Conservation (phyloP, 2,113 vertebrate species). For the Crotophaga sulcirostris region DNA sequence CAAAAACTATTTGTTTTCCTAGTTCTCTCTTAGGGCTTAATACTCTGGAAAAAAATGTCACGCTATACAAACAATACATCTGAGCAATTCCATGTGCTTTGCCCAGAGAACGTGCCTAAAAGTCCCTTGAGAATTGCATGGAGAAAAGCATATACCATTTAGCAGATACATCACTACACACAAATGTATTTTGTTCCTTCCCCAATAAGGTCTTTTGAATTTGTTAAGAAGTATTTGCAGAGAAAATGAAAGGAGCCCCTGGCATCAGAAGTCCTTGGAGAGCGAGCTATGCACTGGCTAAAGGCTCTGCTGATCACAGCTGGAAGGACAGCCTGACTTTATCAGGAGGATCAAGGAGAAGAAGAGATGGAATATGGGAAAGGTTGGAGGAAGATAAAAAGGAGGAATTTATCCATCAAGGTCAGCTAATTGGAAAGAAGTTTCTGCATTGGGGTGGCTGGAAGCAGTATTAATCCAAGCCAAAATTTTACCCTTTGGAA, state of each 20-base stretch:
- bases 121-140: conserved; percentile 2
- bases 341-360: conserved; percentile 64
- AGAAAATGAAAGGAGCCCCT: conserved; percentile 65
- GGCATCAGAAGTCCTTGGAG: conserved; percentile 58
- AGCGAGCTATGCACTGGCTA: conserved; percentile 38
- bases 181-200: conserved; percentile 32
- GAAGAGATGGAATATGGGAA: conserved; percentile 59
- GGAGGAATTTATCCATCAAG: conserved; percentile 54
- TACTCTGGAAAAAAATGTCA: background rate
- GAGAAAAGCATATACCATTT: background rate
- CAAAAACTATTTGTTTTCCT: background rate
- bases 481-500: conserved; percentile 48
- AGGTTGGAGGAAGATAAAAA: conserved; percentile 68
- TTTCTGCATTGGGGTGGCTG: background rate
- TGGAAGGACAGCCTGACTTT: conserved; percentile 67
- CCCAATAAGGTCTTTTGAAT: conserved; percentile 48
- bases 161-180: conserved; percentile 28
- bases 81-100: conserved; percentile 25
- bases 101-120: conserved; percentile 4
- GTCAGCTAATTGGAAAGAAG: conserved; percentile 54
- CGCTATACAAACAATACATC: background rate
- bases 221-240: conserved; percentile 59
- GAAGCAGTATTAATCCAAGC: conserved; percentile 35
- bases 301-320: conserved; percentile 60
- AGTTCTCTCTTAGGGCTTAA: background rate